Conservation (phyloP, 2,113 vertebrate genomes). For the Hemiscyllium ocellatum region DNA sequence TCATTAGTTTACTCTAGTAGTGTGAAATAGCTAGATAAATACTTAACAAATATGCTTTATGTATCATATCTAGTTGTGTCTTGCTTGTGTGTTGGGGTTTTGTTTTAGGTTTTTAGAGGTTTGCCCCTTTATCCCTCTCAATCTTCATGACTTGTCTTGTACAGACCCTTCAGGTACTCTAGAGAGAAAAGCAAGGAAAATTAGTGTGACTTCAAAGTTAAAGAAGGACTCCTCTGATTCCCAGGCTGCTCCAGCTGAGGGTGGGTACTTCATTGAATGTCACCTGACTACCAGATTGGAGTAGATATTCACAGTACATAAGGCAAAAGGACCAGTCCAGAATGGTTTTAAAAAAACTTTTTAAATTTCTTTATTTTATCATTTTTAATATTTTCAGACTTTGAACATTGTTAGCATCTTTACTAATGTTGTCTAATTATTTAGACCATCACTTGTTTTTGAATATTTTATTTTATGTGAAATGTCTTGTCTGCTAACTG, state of each 20-base stretch:
- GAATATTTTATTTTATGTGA: neutral
- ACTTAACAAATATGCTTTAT: conserved; percentile 21
- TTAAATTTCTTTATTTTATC: conserved; percentile 8
- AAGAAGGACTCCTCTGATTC: conserved; percentile 52
- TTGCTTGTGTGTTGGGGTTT: conserved; percentile 30
- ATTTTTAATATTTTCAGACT: conserved; percentile 1
- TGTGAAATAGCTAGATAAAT: conserved; percentile 22
- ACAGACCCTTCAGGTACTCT: conserved; percentile 51
- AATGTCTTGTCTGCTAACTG: neutral
- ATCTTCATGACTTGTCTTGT: conserved; percentile 42
- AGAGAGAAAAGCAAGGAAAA: conserved; percentile 57
- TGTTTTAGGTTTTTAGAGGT: conserved; percentile 31
- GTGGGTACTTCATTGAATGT: conserved; percentile 45
- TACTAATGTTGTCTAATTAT: neutral
- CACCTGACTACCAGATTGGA: conserved; percentile 26
- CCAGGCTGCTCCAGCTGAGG: conserved; percentile 47
- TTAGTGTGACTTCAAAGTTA: conserved; percentile 57
- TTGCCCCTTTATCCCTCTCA: conserved; percentile 39
- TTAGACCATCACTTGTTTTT: neutral
- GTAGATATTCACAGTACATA: conserved; percentile 22
- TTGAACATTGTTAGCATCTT: neutral
- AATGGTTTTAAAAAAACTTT: conserved; percentile 10
- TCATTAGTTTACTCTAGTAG: neutral
- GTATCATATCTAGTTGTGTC: conserved; percentile 23
- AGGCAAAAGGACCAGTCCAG: conserved; percentile 31